Base-by-base conservation (phyloP, 53 echinoderm and acorn worm species). In the Luidia sarsii region DNA sequence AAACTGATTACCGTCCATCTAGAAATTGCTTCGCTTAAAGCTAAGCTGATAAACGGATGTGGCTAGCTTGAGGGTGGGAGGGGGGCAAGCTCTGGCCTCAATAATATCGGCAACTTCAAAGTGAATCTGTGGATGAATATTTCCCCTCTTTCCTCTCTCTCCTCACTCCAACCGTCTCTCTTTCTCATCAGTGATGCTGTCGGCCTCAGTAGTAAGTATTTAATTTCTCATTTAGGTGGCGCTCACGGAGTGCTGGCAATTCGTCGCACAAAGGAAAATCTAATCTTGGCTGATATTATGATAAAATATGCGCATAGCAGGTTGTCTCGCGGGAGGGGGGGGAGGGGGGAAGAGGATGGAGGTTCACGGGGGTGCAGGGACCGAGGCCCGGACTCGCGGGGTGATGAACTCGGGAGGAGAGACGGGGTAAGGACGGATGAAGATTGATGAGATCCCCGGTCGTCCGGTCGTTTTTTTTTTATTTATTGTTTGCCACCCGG, bases 41-140 rank as follows among this genome's bases (percentile, higher is more conserved):
- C 77, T 77, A 77, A 77, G 77, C 77, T 39, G 77, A 77, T 77
- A 77, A 77, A 77, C 61, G 77, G 77, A 77, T 77, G 59, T 39
- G 37, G 41, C 45, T 19, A 14, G 75, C 75, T 57, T 20, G n/a
- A 14, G 71, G 41, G 59, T 75, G n/a, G n/a, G n/a, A n/a, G n/a
- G n/a, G n/a, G n/a, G n/a, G n/a, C n/a, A n/a, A n/a, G 57, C 43
- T 59, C 34, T 57, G 39, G 60, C 48, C 46, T 0, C 15, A 14
- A 43, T 61, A 77, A n/a, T 45, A 15, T 77, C 77, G 77, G 77
- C 60, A 28, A 46, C 77, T 77, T 77, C 77, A 77, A 77, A 77
- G 77, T 29, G 32, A 43, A 31, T 23, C 32, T 43, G n/a, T n/a
- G n/a, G n/a, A n/a, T n/a, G n/a, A n/a, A n/a, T n/a, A n/a, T n/a